These are phyloP conservation scores for Pilophorus perplexus DNA, from an alignment of 2,888 invertebrate genomes.

Conservation along the genomic window DNA sequence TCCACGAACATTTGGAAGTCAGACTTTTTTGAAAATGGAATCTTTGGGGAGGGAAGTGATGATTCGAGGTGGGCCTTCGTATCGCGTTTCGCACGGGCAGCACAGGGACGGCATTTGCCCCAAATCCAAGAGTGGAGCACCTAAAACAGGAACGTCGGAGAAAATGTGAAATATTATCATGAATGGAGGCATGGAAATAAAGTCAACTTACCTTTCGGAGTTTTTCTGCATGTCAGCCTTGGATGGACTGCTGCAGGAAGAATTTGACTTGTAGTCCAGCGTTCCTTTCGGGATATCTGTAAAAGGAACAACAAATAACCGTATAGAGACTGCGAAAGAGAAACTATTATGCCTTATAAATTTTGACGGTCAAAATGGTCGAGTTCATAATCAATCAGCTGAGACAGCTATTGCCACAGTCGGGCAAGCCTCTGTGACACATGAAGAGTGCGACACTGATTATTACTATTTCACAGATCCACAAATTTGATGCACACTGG, in stretches of 20 bases:
- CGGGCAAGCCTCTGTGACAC: no score
- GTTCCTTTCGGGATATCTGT: conserved; percentile 86
- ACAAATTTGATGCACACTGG: no score
- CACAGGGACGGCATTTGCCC: conserved; percentile 61
- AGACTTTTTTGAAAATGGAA: conserved; percentile 86
- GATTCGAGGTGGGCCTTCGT: conserved; percentile 65
- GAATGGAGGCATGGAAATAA: no score
- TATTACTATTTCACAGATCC: no score
- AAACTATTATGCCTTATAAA: no score
- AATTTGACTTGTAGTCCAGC: conserved; percentile 84
- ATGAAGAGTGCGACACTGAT: no score
- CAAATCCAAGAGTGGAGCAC: conserved; percentile 60
- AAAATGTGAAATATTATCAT: background rate
- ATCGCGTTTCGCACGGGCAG: conserved; percentile 73
- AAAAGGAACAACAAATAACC: conserved; percentile 5
- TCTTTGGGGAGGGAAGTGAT: conserved; percentile 70
- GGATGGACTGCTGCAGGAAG: conserved; percentile 84
- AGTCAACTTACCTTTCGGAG: conserved; percentile 55
- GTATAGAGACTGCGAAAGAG: no score
- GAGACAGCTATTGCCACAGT: no score
- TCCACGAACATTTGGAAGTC: conserved; percentile 85
- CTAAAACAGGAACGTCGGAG: conserved; percentile 41
- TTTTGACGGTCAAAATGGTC: no score
- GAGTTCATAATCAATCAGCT: no score
- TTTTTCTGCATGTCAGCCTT: conserved; percentile 63